Percentiles rank a stretch among this genome's conserved stretches.
phyloP scores from a whole-genome alignment of 2,888 invertebrate genomes.

The Steromphala cineraria region DNA sequence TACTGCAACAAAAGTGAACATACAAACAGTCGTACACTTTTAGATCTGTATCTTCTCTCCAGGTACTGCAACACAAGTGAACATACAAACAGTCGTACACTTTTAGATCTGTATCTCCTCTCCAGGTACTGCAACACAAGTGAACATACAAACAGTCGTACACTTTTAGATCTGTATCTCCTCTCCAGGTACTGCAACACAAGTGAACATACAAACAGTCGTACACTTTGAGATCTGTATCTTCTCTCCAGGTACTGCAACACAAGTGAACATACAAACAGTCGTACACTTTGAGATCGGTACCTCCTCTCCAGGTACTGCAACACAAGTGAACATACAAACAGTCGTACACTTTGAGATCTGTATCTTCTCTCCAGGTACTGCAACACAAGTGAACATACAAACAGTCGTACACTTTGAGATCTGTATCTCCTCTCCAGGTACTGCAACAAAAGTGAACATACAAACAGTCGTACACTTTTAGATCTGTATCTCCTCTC shows the following conservation, averaged over 20 bases:
- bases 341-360: conserved; percentile 50
- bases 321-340: conserved; percentile 35
- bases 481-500: conserved; percentile 51
- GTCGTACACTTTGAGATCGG: conserved; percentile 48
- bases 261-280: conserved; percentile 36
- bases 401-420: conserved; percentile 49
- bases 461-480: conserved; percentile 48
- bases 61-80: conserved; percentile 48
- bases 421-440: conserved; percentile 53
- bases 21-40: conserved; percentile 49
- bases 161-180: conserved; percentile 48
- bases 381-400: conserved; percentile 37
- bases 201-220: conserved; percentile 41
- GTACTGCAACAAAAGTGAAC: conserved; percentile 45
- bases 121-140: conserved; percentile 53
- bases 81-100: conserved; percentile 48
- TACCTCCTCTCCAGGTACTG: conserved; percentile 56
- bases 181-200: conserved; percentile 54
- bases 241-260: conserved; percentile 56
- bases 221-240: conserved; percentile 49
- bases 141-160: conserved; percentile 44
- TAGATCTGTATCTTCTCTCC: conserved; percentile 50
- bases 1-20: conserved; percentile 45
- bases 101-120: conserved; percentile 46
- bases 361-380: conserved; percentile 52